phyloP scores from a whole-genome alignment of 2,113 vertebrate genomes.

The Ciconia maguari region DNA sequence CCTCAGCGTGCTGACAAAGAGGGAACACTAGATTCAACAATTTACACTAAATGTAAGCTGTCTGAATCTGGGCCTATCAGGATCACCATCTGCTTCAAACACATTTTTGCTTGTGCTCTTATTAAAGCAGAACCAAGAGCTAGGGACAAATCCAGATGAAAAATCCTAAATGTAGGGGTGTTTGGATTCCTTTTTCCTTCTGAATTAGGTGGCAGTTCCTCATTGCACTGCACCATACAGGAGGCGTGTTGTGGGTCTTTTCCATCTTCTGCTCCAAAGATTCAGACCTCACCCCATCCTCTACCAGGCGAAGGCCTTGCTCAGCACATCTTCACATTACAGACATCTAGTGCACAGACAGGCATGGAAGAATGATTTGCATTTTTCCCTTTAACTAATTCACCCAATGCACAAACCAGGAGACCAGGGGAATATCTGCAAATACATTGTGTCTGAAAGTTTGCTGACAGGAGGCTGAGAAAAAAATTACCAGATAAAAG shows the following conservation, averaged over 20 bases:
- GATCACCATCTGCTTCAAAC: not conserved
- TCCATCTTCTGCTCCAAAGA: not conserved
- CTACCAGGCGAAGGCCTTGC: accelerated
- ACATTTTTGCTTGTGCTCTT: not conserved
- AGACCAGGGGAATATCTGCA: not conserved
- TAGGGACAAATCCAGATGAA: not conserved
- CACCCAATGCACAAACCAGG: not conserved
- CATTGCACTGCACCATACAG: not conserved
- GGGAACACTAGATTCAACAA: not conserved
- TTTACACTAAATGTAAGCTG: not conserved
- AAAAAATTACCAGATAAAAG: not conserved
- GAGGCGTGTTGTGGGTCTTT: not conserved
- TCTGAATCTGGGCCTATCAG: not conserved
- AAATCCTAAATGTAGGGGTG: not conserved
- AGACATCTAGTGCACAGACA: not conserved
- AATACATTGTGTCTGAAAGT: not conserved
- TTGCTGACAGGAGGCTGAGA: not conserved
- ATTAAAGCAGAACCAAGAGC: not conserved
- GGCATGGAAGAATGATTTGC: not conserved
- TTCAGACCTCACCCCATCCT: not conserved
- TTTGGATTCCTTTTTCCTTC: not conserved
- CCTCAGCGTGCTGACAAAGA: not conserved
- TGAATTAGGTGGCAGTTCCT: not conserved
- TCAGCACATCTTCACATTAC: not conserved
- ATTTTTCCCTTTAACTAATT: not conserved